Conservation (phyloP, 2,888 invertebrate species). For the Nephrotoma guestfalica region DNA sequence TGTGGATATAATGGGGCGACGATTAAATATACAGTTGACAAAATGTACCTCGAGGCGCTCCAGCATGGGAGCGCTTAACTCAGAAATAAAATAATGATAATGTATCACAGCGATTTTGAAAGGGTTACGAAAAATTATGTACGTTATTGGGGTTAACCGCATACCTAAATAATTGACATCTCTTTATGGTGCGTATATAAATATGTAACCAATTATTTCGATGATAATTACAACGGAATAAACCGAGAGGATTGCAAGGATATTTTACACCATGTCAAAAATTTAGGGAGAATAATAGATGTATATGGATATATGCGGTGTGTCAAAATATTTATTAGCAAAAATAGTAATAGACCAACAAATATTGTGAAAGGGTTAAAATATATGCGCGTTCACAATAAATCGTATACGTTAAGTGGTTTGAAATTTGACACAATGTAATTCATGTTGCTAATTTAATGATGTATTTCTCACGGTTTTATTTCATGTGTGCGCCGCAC, state of each 20-base stretch:
- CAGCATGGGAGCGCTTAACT: not conserved
- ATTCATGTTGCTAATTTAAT: not conserved
- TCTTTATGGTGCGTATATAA: not conserved
- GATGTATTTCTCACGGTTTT: not conserved
- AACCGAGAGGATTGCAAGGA: not conserved
- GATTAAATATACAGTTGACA: not conserved
- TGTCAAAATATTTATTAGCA: not conserved
- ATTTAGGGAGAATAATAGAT: not conserved
- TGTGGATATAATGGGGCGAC: not conserved
- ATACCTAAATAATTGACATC: not conserved
- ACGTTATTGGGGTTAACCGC: not conserved
- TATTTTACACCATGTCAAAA: not conserved
- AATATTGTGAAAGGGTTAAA: not conserved
- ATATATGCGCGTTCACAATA: not conserved
- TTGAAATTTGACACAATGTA: not conserved
- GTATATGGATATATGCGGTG: no score
- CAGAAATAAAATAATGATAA: not conserved
- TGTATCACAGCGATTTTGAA: not conserved
- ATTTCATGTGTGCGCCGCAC: not conserved
- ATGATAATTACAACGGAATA: not conserved
- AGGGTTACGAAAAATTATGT: not conserved
- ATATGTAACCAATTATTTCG: not conserved
- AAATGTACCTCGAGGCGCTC: not conserved
- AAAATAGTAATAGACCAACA: not conserved
- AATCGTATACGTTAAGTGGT: slow-evolving; percentile 1